These are phyloP conservation scores for Heliconius ethilla DNA, from an alignment of 2,888 invertebrate genomes.

Conservation along the genomic window DNA sequence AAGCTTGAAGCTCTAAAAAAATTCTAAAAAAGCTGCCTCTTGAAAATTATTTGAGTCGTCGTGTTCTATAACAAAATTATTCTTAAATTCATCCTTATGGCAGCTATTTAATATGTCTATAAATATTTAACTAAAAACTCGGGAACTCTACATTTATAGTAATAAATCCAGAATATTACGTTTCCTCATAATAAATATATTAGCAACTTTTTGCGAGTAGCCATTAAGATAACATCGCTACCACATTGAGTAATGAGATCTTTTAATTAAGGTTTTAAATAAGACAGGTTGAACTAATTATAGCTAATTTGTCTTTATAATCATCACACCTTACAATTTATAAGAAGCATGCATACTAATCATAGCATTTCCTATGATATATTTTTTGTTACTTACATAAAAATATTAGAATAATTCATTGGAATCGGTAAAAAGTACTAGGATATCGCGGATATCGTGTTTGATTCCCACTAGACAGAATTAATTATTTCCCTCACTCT, in stretches of 20 bases:
- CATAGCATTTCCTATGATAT: neutral
- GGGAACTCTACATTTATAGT: neutral
- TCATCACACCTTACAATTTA: neutral
- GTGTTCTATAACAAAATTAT: too few species aligned
- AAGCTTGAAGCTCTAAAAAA: too few species aligned
- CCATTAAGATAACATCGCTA: slow-evolving; percentile 20
- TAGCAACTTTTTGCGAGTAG: slow-evolving; percentile 14
- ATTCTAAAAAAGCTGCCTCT: too few species aligned
- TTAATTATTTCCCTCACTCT: neutral
- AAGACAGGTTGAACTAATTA: slow-evolving; percentile 11
- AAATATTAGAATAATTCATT: neutral
- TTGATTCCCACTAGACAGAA: neutral
- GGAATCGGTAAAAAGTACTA: too few species aligned
- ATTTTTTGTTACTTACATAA: neutral
- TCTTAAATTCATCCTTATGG: too few species aligned
- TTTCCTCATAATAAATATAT: slow-evolving; percentile 17
- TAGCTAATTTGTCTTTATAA: slow-evolving; percentile 6
- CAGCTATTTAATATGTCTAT: neutral
- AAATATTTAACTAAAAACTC: neutral
- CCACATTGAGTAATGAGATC: slow-evolving; percentile 18
- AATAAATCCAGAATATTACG: neutral
- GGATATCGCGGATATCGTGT: neutral
- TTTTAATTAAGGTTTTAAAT: slow-evolving; percentile 29
- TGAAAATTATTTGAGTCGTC: too few species aligned
- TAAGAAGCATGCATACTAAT: neutral